Evolutionary conservation across 1,140 invertebrate genomes (phyloP).

Genomic region (Drosophila arawakana): DNA sequence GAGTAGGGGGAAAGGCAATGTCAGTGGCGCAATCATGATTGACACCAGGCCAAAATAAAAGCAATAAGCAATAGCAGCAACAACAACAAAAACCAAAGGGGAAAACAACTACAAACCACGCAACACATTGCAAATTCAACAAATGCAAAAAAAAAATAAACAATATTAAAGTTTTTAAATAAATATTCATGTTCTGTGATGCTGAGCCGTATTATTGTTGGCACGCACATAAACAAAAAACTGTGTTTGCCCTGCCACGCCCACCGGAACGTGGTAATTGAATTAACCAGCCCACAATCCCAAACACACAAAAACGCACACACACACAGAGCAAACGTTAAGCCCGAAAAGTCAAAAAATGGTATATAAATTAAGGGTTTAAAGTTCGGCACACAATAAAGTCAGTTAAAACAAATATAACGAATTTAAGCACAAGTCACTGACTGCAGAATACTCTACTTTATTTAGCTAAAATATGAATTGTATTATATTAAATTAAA

Average conservation of each 20-base stretch:
- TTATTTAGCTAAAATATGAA: no score
- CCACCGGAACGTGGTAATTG: constrained; percentile 54
- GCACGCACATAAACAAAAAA: constrained; percentile 4
- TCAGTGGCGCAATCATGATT: constrained; percentile 10
- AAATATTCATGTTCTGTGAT: constrained; percentile 60
- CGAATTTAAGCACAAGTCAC: background rate
- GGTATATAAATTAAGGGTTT: constrained; percentile 61
- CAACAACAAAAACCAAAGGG: background rate
- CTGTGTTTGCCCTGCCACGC: constrained; percentile 28
- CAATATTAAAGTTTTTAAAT: constrained; percentile 56
- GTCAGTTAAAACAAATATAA: constrained; percentile 9
- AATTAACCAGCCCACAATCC: constrained; percentile 51
- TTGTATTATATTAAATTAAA: no score
- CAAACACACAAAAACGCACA: no score
- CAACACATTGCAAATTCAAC: constrained; percentile 8
- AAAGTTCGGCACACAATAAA: constrained; percentile 33
- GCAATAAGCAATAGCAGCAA: no score
- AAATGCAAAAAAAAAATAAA: constrained; percentile 9
- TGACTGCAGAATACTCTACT: constrained; percentile 8
- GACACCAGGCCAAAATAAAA: constrained; percentile 11
- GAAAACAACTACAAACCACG: background rate
- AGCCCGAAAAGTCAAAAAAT: constrained; percentile 47
- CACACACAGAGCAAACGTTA: constrained; percentile 6
- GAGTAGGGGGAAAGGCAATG: background rate
- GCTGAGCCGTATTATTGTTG: constrained; percentile 24